Percentiles rank a stretch among this genome's conserved stretches.
Conservation (phyloP, 2,797 vertebrate species). For the Mormyrus hasselquistii region DNA sequence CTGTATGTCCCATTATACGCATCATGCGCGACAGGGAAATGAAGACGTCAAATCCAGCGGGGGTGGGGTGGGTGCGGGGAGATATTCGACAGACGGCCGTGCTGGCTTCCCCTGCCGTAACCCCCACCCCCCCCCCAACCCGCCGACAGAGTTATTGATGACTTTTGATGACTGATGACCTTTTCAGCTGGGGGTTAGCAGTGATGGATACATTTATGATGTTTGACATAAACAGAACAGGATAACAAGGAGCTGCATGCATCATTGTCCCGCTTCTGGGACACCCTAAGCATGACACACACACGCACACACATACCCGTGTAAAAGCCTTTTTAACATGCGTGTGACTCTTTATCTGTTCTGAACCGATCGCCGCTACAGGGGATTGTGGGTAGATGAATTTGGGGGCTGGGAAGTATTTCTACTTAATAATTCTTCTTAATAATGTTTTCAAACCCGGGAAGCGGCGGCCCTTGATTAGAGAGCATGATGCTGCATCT, state of each 20-base stretch:
- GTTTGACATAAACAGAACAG: constrained; percentile 1
- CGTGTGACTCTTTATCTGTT: background rate
- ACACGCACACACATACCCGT: background rate
- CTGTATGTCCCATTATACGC: constrained; percentile 86
- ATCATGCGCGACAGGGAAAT: constrained; percentile 86
- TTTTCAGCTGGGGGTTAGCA: constrained; percentile 26
- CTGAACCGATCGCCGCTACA: background rate
- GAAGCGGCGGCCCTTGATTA: background rate
- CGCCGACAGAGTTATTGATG: constrained; percentile 35
- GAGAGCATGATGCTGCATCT: background rate
- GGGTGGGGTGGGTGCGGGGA: constrained; percentile 45
- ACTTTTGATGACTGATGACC: constrained; percentile 30
- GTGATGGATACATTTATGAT: constrained; percentile 1
- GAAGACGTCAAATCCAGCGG: constrained; percentile 69
- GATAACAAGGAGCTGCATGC: constrained; percentile 8
- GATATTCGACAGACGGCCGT: constrained; percentile 39
- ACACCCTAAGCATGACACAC: background rate
- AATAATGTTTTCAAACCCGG: background rate
- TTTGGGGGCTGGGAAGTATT: background rate
- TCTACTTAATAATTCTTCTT: background rate
- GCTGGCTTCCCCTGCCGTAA: background rate
- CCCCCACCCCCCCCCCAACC: constrained; percentile 23
- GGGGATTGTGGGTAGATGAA: background rate
- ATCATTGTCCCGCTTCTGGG: background rate
- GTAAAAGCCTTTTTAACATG: constrained; percentile 6